Percentiles rank a stretch among this genome's conserved stretches.
Evolutionary conservation across 2,888 invertebrate species (phyloP).

Genomic region (Lasioglossum vierecki): DNA sequence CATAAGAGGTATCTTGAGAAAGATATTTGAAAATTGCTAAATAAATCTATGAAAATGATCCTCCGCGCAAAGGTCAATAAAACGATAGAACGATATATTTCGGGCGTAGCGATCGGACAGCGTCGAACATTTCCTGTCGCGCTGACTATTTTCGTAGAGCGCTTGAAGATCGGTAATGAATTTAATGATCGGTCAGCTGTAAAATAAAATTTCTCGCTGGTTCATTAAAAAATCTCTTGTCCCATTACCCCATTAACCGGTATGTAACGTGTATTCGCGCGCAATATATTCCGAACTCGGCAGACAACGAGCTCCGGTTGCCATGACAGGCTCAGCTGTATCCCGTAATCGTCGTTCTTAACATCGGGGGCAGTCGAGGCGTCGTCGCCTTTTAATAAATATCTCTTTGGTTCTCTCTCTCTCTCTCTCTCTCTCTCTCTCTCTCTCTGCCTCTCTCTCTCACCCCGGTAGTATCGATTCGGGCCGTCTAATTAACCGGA

Average conservation of each 20-base stretch:
- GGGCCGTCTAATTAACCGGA: conserved; percentile 60
- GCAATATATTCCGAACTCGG: conserved; percentile 13
- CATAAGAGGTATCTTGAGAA: too few relatives aligned
- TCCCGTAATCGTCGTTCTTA: conserved; percentile 31
- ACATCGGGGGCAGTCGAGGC: conserved; percentile 18
- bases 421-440: conserved; percentile 1
- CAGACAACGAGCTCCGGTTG: not conserved
- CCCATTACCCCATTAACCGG: not conserved
- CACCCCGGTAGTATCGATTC: conserved; percentile 52
- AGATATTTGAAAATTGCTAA: too few relatives aligned
- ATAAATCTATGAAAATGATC: not conserved
- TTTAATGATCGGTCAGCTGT: not conserved
- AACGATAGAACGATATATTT: not conserved
- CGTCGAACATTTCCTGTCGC: not conserved
- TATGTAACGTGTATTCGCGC: not conserved
- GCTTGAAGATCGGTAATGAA: not conserved
- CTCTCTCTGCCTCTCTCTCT: not conserved
- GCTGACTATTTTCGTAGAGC: not conserved
- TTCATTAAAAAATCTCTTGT: conserved; percentile 7
- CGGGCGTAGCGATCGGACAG: not conserved
- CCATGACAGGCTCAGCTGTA: conserved; percentile 15
- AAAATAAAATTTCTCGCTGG: not conserved
- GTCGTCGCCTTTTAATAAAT: conserved; percentile 55
- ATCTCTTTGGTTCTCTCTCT: conserved; percentile 19
- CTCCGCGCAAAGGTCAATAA: not conserved